Conservation (phyloP, 2,113 vertebrate genomes). For the Thermophis baileyi region DNA sequence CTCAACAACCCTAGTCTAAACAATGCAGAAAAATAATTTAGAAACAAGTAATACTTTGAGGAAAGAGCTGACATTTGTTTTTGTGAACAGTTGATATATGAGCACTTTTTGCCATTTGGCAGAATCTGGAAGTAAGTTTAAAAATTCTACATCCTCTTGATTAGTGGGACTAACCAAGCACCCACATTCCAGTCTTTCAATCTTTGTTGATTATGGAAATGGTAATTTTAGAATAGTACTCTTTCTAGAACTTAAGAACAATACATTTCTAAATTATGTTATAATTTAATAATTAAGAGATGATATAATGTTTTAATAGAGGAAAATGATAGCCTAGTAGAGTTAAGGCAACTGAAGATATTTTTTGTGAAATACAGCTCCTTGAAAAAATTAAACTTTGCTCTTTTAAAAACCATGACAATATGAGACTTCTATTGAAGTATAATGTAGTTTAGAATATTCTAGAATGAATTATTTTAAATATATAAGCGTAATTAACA, state of each 20-base stretch:
- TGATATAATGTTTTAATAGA: background rate
- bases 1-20: background rate
- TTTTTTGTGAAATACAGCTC: background rate
- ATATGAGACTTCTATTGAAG: background rate
- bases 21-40: background rate
- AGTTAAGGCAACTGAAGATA: background rate
- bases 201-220: background rate
- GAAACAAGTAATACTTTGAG: background rate
- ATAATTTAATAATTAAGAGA: background rate
- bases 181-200: background rate
- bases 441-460: background rate
- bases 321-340: background rate
- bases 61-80: background rate
- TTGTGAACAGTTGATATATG: background rate
- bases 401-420: background rate
- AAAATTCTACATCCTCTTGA: background rate
- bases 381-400: background rate
- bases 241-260: background rate
- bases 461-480: background rate
- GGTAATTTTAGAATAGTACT: background rate
- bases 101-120: background rate
- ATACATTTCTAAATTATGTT: background rate
- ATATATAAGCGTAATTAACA: background rate
- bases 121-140: background rate
- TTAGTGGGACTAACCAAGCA: background rate